These are phyloP conservation scores for Crotalus helleri DNA, from an alignment of 2,113 vertebrate genomes.

Conservation along the genomic window DNA sequence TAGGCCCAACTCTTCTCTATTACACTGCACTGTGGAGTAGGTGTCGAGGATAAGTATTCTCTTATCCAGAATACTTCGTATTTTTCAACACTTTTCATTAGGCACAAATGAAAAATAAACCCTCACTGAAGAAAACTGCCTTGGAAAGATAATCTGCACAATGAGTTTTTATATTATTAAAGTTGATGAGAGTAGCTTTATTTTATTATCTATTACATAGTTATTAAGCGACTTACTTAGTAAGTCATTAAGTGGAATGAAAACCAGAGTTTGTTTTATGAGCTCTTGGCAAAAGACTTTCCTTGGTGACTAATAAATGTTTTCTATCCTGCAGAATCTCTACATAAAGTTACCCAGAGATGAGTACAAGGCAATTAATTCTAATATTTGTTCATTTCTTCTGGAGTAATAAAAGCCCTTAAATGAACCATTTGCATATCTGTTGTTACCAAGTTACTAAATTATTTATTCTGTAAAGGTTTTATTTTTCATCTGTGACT, in stretches of 20 bases:
- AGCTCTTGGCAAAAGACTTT: conserved; percentile 1
- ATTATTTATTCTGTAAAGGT: not conserved
- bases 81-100: not conserved
- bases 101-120: not conserved
- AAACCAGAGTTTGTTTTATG: not conserved
- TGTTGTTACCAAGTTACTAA: not conserved
- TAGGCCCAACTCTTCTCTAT: not conserved
- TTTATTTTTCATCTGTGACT: conserved; percentile 2
- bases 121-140: not conserved
- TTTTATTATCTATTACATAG: not conserved
- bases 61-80: not conserved
- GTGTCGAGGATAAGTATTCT: not conserved
- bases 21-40: not conserved
- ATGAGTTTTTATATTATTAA: not conserved
- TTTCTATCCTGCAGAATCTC: not conserved
- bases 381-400: not conserved
- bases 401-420: not conserved
- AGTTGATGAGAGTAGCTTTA: not conserved
- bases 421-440: not conserved
- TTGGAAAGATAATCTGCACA: not conserved
- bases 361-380: not conserved
- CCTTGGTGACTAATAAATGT: conserved; percentile 10
- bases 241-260: not conserved
- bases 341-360: not conserved
- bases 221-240: not conserved